Conservation (phyloP, 2,888 invertebrate species). For the Erynnis tages region DNA sequence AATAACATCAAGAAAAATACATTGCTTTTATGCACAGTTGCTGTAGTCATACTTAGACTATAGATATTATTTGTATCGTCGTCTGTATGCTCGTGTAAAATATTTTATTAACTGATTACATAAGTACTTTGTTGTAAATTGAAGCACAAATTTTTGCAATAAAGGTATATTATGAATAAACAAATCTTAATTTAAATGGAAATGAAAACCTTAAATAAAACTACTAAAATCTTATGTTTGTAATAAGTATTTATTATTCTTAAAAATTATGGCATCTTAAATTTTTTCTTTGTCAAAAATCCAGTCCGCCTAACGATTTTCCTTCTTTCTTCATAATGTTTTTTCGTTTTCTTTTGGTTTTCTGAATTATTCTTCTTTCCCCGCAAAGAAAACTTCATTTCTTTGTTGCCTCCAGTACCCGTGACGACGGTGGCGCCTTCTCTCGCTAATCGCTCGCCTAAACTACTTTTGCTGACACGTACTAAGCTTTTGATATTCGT, state of each 20-base stretch:
- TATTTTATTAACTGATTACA: too few species aligned
- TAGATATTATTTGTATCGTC: too few species aligned
- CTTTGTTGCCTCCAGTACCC: conserved; percentile 86
- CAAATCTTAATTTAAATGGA: too few species aligned
- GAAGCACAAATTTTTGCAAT: too few species aligned
- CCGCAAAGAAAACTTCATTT: conserved; percentile 88
- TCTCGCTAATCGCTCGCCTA: conserved; percentile 87
- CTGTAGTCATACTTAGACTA: not conserved
- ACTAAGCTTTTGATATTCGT: conserved; percentile 70
- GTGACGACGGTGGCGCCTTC: conserved; percentile 78
- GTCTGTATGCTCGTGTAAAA: too few species aligned
- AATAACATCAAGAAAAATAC: conserved; percentile 33
- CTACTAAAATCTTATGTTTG: too few species aligned
- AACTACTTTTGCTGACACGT: conserved; percentile 82
- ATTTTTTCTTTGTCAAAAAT: conserved; percentile 58
- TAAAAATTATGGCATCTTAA: conserved; percentile 44
- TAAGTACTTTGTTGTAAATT: too few species aligned
- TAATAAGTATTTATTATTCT: conserved; percentile 26
- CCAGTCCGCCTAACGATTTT: conserved; percentile 79
- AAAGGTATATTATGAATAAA: too few species aligned
- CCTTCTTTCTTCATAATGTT: conserved; percentile 86
- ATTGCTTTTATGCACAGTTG: conserved; percentile 27
- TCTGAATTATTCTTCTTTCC: conserved; percentile 78
- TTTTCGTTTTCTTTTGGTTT: conserved; percentile 82
- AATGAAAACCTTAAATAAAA: not conserved